Evolutionary conservation across 2,797 vertebrate genomes (phyloP).

Genomic region (Acipenser transmontanus): DNA sequence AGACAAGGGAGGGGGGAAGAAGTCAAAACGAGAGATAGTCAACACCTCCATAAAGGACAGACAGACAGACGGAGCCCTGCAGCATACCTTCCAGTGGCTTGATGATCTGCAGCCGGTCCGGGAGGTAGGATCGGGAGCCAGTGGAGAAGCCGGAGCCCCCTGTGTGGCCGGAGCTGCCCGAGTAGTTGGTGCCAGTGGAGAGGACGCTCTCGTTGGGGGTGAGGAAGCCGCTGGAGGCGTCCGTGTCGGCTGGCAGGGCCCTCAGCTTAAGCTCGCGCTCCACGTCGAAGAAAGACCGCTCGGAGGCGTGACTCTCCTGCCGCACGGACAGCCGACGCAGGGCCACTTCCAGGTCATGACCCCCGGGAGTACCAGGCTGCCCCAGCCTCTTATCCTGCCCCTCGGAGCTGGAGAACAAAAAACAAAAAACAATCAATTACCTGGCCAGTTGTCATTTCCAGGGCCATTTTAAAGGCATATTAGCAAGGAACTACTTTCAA

Average conservation of each 20-base stretch:
- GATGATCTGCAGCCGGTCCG: slow-evolving; percentile 78
- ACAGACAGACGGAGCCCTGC: background rate
- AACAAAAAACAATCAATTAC: slow-evolving; percentile 10
- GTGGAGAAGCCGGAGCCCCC: slow-evolving; percentile 59
- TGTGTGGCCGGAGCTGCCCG: slow-evolving; percentile 64
- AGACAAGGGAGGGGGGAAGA: no score
- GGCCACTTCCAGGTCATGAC: slow-evolving; percentile 70
- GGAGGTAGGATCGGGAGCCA: slow-evolving; percentile 68
- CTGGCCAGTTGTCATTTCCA: background rate
- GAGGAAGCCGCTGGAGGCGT: slow-evolving; percentile 55
- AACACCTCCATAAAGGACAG: background rate
- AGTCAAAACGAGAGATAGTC: background rate
- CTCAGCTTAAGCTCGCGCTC: slow-evolving; percentile 64
- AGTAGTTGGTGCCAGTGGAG: slow-evolving; percentile 72
- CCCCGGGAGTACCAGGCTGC: slow-evolving; percentile 61
- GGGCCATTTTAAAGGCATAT: background rate
- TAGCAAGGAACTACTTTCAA: background rate
- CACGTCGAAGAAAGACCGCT: slow-evolving; percentile 70
- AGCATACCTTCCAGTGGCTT: slow-evolving; percentile 79
- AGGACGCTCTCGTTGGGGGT: slow-evolving; percentile 68
- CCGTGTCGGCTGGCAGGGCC: slow-evolving; percentile 48
- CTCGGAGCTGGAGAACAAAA: background rate
- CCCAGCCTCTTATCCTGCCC: slow-evolving; percentile 50
- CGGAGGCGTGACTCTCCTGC: slow-evolving; percentile 62
- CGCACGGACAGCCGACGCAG: slow-evolving; percentile 65